phyloP scores from a whole-genome alignment of 2,797 vertebrate species.

The Toxotes lorentzi region DNA sequence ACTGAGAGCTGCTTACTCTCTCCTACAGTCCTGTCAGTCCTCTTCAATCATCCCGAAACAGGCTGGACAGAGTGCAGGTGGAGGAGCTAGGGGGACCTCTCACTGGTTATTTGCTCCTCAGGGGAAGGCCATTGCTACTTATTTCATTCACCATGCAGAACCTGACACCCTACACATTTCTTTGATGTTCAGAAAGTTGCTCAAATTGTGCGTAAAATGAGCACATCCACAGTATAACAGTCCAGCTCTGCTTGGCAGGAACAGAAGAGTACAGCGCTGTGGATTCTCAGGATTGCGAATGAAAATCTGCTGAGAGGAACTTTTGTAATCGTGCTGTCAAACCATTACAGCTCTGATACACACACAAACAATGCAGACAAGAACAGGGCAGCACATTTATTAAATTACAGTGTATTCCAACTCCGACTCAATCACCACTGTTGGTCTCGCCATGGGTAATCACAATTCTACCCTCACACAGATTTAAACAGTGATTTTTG shows the following conservation, averaged over 20 bases:
- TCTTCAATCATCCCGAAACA: slow-evolving; percentile 70
- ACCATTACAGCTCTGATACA: slow-evolving; percentile 22
- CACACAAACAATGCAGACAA: slow-evolving; percentile 19
- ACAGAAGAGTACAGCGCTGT: slow-evolving; percentile 21
- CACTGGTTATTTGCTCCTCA: slow-evolving; percentile 40
- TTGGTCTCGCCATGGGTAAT: slow-evolving; percentile 10
- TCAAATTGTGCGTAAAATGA: slow-evolving; percentile 61
- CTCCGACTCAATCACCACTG: slow-evolving; percentile 18
- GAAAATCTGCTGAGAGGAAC: slow-evolving; percentile 50
- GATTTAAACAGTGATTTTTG: slow-evolving; percentile 20
- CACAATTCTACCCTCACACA: slow-evolving; percentile 32
- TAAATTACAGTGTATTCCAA: slow-evolving; percentile 21
- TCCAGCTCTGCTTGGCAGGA: slow-evolving; percentile 32
- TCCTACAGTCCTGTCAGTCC: slow-evolving; percentile 66
- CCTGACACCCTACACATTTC: slow-evolving; percentile 43
- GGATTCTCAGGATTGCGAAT: slow-evolving; percentile 26
- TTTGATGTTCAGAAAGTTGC: slow-evolving; percentile 62
- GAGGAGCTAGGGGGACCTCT: slow-evolving; percentile 28
- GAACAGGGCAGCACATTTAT: slow-evolving; percentile 20
- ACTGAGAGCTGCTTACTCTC: slow-evolving; percentile 74
- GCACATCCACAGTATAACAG: slow-evolving; percentile 31
- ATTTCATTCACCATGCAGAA: slow-evolving; percentile 40
- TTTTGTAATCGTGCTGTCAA: slow-evolving; percentile 51
- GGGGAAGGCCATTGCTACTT: slow-evolving; percentile 45
- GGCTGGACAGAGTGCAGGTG: slow-evolving; percentile 76